Percentiles rank a stretch among this genome's conserved stretches.
phyloP scores from a whole-genome alignment of 1,140 invertebrate species.

The Oedothorax gibbosus region DNA sequence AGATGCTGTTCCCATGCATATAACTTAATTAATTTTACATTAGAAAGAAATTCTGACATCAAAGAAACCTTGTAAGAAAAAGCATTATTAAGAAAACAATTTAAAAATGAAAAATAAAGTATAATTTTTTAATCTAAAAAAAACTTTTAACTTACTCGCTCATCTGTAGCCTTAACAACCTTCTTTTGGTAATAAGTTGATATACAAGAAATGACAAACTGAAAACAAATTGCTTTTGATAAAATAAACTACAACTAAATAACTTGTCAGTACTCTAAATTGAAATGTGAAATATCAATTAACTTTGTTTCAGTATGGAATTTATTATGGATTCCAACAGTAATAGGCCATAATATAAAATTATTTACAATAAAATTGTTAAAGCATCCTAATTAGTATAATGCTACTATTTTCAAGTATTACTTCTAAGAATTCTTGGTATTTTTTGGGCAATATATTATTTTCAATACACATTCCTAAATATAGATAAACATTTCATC shows the following conservation, averaged over 20 bases:
- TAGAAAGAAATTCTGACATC: conserved; percentile 60
- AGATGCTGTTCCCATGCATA: conserved; percentile 90
- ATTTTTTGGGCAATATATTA: no score
- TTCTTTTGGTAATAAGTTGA: conserved; percentile 70
- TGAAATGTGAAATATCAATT: no score
- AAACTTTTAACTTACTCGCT: conserved; percentile 61
- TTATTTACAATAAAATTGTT: no score
- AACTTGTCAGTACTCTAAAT: no score
- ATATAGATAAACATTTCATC: neutral
- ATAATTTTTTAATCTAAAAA: neutral
- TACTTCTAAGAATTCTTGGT: no score
- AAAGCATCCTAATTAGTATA: no score
- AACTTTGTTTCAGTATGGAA: no score
- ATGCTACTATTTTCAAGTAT: no score
- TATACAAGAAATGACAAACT: conserved; percentile 72
- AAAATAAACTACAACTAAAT: no score
- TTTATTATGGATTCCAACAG: no score
- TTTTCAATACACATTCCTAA: no score
- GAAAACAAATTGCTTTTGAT: conserved; percentile 57
- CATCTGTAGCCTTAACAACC: conserved; percentile 67
- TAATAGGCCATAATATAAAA: no score
- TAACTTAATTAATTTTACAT: conserved; percentile 79
- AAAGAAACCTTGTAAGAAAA: conserved; percentile 62
- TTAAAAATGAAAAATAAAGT: neutral
- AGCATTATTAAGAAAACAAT: neutral